These are phyloP conservation scores for Halcyon leucocephala DNA, from an alignment of 2,797 vertebrate species.

Conservation along the genomic window DNA sequence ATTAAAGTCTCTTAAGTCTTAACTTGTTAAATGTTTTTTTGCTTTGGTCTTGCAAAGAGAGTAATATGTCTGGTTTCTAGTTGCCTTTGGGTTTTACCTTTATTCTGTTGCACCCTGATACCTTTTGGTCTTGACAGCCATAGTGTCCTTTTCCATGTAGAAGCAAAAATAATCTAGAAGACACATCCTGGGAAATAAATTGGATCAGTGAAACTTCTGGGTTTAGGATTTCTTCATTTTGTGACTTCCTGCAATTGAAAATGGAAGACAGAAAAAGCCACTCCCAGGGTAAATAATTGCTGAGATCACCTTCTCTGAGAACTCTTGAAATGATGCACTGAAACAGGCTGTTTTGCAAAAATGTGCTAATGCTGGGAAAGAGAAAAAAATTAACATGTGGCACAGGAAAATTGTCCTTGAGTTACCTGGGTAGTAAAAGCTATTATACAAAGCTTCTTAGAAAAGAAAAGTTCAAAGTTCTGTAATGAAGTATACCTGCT, in stretches of 20 bases:
- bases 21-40: not conserved
- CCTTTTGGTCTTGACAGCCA: not conserved
- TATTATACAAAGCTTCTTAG: slow-evolving; percentile 61
- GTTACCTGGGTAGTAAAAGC: slow-evolving; percentile 47
- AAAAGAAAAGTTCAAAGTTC: slow-evolving; percentile 61
- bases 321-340: not conserved
- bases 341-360: not conserved
- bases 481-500: slow-evolving; percentile 18
- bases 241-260: not conserved
- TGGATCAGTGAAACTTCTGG: not conserved
- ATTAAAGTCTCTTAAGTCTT: not conserved
- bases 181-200: not conserved
- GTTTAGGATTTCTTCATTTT: not conserved
- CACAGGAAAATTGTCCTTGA: slow-evolving; percentile 15
- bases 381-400: not conserved
- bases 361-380: not conserved
- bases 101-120: not conserved
- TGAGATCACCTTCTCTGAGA: not conserved
- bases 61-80: not conserved
- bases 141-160: not conserved
- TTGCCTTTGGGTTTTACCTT: not conserved
- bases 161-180: not conserved
- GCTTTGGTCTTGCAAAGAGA: not conserved
- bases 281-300: not conserved
- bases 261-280: not conserved